These are phyloP conservation scores for Eufriesea mexicana DNA, from an alignment of 1,140 invertebrate species.

Conservation along the genomic window DNA sequence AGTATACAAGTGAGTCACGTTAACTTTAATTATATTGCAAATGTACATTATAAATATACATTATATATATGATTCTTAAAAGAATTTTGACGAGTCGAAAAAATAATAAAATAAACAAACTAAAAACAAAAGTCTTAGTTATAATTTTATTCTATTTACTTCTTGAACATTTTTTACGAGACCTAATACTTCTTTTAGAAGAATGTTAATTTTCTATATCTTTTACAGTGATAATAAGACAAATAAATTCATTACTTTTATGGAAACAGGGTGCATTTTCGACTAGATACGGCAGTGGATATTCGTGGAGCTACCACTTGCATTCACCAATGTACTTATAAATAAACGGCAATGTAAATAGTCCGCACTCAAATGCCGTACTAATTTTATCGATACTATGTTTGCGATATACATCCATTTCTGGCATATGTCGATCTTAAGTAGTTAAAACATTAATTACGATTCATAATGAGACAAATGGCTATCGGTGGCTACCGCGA, in stretches of 20 bases:
- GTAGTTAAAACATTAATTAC: not conserved
- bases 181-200: not conserved
- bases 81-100: not conserved
- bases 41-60: no score
- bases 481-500: not conserved
- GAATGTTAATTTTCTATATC: not conserved
- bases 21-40: not conserved
- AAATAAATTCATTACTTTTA: slow-evolving; percentile 9
- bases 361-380: slow-evolving; percentile 77
- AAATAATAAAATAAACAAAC: not conserved
- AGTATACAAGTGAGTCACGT: not conserved
- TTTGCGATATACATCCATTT: slow-evolving; percentile 63
- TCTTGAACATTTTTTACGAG: not conserved
- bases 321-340: slow-evolving; percentile 75
- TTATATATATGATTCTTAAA: no score
- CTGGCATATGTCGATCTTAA: slow-evolving; percentile 23
- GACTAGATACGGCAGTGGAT: slow-evolving; percentile 28
- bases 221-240: slow-evolving; percentile 12
- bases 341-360: slow-evolving; percentile 82
- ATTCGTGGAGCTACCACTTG: slow-evolving; percentile 60
- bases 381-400: slow-evolving; percentile 77
- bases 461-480: not conserved
- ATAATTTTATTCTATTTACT: not conserved
- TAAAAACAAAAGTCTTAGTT: no score
- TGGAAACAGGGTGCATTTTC: slow-evolving; percentile 20